Conservation (phyloP, 2,113 vertebrate genomes). For the Lepus europaeus region DNA sequence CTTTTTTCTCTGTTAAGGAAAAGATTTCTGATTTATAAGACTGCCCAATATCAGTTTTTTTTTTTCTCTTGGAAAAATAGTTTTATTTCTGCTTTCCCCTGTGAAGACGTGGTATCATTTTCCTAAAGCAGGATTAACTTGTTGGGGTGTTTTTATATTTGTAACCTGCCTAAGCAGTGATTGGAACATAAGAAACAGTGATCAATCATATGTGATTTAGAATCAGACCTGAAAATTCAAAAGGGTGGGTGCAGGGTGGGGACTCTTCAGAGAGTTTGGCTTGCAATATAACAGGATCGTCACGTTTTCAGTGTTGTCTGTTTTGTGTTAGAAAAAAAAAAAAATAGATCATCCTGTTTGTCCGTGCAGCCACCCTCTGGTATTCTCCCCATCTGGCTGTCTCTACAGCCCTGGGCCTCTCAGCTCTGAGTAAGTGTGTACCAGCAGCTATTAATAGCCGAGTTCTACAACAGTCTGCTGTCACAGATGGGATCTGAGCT, state of each 20-base stretch:
- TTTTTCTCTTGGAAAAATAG: slow-evolving; percentile 17
- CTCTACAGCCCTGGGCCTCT: slow-evolving; percentile 82
- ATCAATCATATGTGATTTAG: slow-evolving; percentile 60
- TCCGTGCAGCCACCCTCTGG: slow-evolving; percentile 80
- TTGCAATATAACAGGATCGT: slow-evolving; percentile 69
- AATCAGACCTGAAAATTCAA: slow-evolving; percentile 64
- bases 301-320: slow-evolving; percentile 70
- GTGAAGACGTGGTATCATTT: not conserved
- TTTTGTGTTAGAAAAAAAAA: slow-evolving; percentile 67
- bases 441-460: slow-evolving; percentile 89
- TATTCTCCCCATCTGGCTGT: slow-evolving; percentile 87
- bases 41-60: not conserved
- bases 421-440: slow-evolving; percentile 84
- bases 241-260: not conserved
- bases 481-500: slow-evolving; percentile 87
- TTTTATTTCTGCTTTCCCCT: slow-evolving; percentile 17
- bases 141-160: slow-evolving; percentile 51
- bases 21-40: slow-evolving; percentile 26
- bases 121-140: not conserved
- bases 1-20: slow-evolving; percentile 15
- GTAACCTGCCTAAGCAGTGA: slow-evolving; percentile 20
- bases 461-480: slow-evolving; percentile 87
- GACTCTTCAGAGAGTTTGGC: slow-evolving; percentile 50
- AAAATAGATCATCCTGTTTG: slow-evolving; percentile 85
- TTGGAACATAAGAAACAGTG: not conserved